phyloP scores from a whole-genome alignment of 1,140 invertebrate genomes.

The Drosophila tropicalis region DNA sequence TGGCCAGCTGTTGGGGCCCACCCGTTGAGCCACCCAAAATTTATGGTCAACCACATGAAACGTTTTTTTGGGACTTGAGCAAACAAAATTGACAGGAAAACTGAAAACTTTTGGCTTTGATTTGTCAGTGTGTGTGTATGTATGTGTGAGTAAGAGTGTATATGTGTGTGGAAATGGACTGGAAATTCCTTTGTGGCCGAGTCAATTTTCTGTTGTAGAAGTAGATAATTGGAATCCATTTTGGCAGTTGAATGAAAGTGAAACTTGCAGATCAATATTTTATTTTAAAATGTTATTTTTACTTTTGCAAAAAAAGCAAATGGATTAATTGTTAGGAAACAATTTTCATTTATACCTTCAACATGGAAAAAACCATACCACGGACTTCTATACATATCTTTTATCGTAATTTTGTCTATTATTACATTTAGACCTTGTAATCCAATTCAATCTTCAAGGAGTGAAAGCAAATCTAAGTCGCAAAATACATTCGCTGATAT shows the following conservation, averaged over 20 bases:
- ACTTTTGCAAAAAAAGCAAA: too few relatives aligned
- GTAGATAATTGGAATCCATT: conserved; percentile 2
- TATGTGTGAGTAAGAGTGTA: not conserved
- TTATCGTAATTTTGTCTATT: too few relatives aligned
- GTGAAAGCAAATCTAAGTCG: too few relatives aligned
- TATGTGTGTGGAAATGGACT: not conserved
- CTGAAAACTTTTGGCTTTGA: conserved; percentile 46
- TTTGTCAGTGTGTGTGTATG: conserved; percentile 21
- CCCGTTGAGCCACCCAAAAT: conserved; percentile 6
- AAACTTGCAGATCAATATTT: not conserved
- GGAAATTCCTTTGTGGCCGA: conserved; percentile 4
- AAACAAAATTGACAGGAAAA: conserved; percentile 51
- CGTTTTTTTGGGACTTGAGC: conserved; percentile 34
- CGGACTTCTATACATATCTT: too few relatives aligned
- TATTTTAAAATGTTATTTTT: too few relatives aligned
- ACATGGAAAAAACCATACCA: too few relatives aligned
- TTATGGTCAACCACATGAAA: conserved; percentile 63
- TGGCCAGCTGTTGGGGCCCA: not conserved
- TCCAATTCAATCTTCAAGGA: too few relatives aligned
- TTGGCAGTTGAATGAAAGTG: not conserved
- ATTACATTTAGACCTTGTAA: too few relatives aligned
- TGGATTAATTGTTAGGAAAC: too few relatives aligned
- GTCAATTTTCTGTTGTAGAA: not conserved
- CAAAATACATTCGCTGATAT: too few relatives aligned
- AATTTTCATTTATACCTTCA: too few relatives aligned